These are phyloP conservation scores for Galagoides demidoff DNA, from an alignment of 2,797 vertebrate genomes.

Conservation along the genomic window DNA sequence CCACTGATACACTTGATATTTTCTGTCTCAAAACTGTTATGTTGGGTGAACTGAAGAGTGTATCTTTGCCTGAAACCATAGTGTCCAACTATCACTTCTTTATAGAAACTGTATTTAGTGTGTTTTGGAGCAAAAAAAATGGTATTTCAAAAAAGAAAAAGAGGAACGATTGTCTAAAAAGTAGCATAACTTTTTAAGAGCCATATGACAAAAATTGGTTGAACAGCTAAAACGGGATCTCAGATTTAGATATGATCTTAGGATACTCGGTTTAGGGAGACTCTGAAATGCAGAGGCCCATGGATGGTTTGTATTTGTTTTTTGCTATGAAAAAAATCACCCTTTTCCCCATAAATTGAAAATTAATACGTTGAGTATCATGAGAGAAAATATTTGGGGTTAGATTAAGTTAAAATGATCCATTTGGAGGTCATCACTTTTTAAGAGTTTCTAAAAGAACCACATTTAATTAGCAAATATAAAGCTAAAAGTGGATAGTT, in stretches of 20 bases:
- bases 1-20: background rate
- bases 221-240: background rate
- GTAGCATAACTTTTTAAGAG: conserved; percentile 14
- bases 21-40: conserved; percentile 20
- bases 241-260: background rate
- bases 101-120: background rate
- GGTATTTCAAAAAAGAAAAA: background rate
- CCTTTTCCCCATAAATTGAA: background rate
- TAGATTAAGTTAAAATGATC: conserved; percentile 80
- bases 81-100: background rate
- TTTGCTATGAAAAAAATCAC: background rate
- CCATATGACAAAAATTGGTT: background rate
- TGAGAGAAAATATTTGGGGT: conserved; percentile 60
- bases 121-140: background rate
- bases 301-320: background rate
- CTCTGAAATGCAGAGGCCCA: background rate
- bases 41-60: background rate
- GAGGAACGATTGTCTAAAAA: background rate
- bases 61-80: conserved; percentile 2
- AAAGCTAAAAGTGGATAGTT: conserved; percentile 77
- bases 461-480: conserved; percentile 78
- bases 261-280: background rate
- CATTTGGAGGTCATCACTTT: conserved; percentile 72
- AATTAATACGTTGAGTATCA: background rate
- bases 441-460: conserved; percentile 79